Percentiles rank a stretch among this genome's conserved stretches.
Conservation (phyloP, 23 tunicate species). For the Botrylloides violaceus region DNA sequence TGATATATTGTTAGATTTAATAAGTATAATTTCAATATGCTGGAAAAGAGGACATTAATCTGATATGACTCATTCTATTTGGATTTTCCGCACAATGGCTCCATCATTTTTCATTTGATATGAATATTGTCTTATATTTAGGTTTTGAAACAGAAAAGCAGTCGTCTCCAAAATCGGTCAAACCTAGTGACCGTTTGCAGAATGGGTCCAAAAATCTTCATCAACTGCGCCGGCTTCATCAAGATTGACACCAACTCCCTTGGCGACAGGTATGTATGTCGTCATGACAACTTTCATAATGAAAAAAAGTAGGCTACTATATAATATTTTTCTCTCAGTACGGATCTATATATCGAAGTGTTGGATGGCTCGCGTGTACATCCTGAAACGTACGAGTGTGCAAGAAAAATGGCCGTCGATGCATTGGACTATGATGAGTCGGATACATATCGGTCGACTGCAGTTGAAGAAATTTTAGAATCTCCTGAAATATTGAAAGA, state of each 20-base stretch:
- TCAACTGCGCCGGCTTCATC: constrained; percentile 96
- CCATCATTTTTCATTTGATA: too few species aligned
- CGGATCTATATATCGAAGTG: constrained; percentile 89
- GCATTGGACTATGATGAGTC: constrained; percentile 94
- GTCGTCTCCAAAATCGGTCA: constrained; percentile 75
- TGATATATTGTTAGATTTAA: too few species aligned
- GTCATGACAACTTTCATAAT: too few species aligned
- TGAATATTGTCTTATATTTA: constrained; percentile 9
- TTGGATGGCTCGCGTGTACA: constrained; percentile 91
- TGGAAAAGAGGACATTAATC: too few species aligned
- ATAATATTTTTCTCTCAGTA: constrained; percentile 15
- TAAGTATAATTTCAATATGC: too few species aligned
- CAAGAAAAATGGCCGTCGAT: constrained; percentile 98
- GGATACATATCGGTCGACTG: constrained; percentile 70
- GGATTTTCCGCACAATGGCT: too few species aligned
- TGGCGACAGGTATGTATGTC: constrained; percentile 77
- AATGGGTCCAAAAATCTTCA: constrained; percentile 93
- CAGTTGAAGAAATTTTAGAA: constrained; percentile 75
- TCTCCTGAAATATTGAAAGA: constrained; percentile 89
- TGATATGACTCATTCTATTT: too few species aligned
- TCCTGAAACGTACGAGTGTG: constrained; percentile 98
- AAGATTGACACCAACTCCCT: constrained; percentile 87
- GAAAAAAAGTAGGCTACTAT: neutral
- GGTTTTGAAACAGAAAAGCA: constrained; percentile 86
- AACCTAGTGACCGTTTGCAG: constrained; percentile 78